These are phyloP conservation scores for Latrodectus geometricus DNA, from an alignment of 1,140 invertebrate genomes.

Conservation along the genomic window DNA sequence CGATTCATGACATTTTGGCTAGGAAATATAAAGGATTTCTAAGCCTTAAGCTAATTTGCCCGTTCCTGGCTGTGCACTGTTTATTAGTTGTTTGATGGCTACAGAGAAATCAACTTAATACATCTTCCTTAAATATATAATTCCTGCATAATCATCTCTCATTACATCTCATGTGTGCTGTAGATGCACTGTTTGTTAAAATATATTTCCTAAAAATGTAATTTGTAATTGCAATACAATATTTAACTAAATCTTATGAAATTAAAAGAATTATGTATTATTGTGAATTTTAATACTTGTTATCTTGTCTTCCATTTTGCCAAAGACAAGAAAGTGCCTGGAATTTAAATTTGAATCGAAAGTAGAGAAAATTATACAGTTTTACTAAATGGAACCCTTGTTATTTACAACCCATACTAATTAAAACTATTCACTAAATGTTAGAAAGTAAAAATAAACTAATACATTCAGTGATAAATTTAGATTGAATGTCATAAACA, in stretches of 20 bases:
- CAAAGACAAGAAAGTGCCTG: conserved; percentile 61
- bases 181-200: neutral
- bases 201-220: too few relatives aligned
- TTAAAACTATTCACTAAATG: too few relatives aligned
- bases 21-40: neutral
- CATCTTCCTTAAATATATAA: neutral
- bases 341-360: neutral
- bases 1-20: too few relatives aligned
- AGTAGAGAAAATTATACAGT: too few relatives aligned
- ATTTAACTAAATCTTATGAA: neutral
- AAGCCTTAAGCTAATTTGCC: neutral
- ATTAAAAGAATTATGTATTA: neutral
- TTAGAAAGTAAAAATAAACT: too few relatives aligned
- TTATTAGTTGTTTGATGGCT: neutral
- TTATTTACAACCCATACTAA: too few relatives aligned
- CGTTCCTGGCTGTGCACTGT: neutral
- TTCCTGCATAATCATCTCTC: neutral
- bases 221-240: too few relatives aligned
- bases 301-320: conserved; percentile 56
- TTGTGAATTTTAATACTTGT: conserved; percentile 40
- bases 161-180: neutral
- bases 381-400: too few relatives aligned
- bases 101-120: neutral
- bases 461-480: too few relatives aligned
- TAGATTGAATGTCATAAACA: too few relatives aligned